phyloP scores from a whole-genome alignment of 2,113 vertebrate genomes.

The Gavialis gangeticus region DNA sequence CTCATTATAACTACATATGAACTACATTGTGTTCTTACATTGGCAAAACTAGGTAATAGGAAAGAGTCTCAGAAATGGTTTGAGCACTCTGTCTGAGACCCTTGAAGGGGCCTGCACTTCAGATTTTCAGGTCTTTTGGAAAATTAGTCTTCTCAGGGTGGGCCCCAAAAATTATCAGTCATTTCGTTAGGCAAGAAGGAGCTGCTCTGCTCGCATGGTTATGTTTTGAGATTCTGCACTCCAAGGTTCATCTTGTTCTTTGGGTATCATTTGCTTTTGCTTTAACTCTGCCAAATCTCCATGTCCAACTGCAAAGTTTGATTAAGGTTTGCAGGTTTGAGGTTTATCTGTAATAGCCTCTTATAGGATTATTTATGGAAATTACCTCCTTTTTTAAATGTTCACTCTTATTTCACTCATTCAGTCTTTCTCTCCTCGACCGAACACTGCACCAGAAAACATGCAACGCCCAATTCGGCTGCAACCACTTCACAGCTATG shows the following conservation, averaged over 20 bases:
- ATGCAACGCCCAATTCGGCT: constrained; percentile 82
- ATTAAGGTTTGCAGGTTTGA: not conserved
- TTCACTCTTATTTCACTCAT: constrained; percentile 18
- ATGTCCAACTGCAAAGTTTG: not conserved
- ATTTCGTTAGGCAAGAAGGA: not conserved
- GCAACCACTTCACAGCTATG: constrained; percentile 79
- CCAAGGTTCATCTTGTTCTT: too few species aligned
- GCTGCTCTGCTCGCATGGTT: not conserved
- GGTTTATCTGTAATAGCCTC: not conserved
- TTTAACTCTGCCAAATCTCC: not conserved
- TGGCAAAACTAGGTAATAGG: not conserved
- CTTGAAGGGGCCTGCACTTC: not conserved
- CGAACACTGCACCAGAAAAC: constrained; percentile 89
- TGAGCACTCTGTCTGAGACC: not conserved
- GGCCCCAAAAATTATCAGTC: not conserved
- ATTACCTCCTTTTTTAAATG: not conserved
- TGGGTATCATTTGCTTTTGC: too few species aligned
- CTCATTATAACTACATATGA: not conserved
- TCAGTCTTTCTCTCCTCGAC: constrained; percentile 80
- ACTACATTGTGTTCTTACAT: not conserved
- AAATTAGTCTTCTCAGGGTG: not conserved
- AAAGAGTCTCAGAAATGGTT: not conserved
- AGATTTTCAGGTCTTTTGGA: not conserved
- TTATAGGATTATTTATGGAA: not conserved
- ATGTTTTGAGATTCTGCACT: not conserved